Evolutionary conservation across 2,113 vertebrate genomes (phyloP), one percentile per base, ranked within the genome.

Genomic region (Chloroceryle aenea): DNA sequence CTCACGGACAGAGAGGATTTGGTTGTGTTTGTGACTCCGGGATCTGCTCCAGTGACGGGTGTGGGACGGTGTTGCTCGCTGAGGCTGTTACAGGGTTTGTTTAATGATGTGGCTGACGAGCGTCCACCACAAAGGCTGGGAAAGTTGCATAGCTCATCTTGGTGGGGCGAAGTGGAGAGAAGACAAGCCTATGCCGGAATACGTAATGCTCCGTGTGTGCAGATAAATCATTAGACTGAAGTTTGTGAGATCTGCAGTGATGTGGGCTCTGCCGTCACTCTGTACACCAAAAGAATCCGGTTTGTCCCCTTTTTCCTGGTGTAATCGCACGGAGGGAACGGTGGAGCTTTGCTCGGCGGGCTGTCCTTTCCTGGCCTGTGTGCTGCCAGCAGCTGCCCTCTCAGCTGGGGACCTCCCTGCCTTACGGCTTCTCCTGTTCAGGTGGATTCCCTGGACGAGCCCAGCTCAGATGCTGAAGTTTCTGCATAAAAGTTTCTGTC

Each of bases 401-500:
- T 0, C 59, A n/a, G 43, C 64, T 25, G 26, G 59, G 45, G 4
- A 15, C 8, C n/a, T n/a, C 63, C 80, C 76, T 16, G 56, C 27
- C 38, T 30, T 2, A 0, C 5, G 3, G 29, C 68, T 84, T 12
- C 53, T 17, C 63, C 8, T 6, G 1, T 3, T 0, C 15, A 27
- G 32, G 11, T 10, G 45, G 40, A 2, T n/a, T 62, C 64, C 75
- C 75, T 7, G 10, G 34, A 53, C 10, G 1, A 76, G 62, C 80
- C 75, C 7, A 2, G 45, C 14, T 11, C 64, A 47, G 72, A 6
- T 1, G 0, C 76, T 12, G 12, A 93, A 86, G 82, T 92, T 94
- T 90, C 58, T 40, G 53, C 43, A 4, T 27, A 40, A 32, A 85
- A 97, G 96, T 97, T 97, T 95, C 90, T 18, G 22, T 85, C 67